A percentile compares a stretch with the other conserved stretches of the same genome.
Evolutionary conservation across 2,888 invertebrate species (phyloP).

Genomic region (Xanthorhoe spadicearia): DNA sequence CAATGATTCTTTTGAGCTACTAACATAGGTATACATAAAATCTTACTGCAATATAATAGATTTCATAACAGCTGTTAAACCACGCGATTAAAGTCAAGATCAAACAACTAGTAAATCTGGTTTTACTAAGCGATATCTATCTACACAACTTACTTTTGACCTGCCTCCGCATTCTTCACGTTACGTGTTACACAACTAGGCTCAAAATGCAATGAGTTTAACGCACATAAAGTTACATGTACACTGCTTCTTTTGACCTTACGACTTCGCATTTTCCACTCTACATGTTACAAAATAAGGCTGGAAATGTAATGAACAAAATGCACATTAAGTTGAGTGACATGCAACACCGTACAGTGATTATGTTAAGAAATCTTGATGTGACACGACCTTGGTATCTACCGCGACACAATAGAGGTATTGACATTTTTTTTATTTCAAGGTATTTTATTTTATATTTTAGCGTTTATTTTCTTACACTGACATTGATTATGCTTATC

Average conservation of each 20-base stretch:
- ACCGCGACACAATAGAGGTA: neutral
- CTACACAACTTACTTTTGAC: neutral
- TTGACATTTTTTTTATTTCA: no score
- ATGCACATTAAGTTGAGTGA: slow-evolving; percentile 5
- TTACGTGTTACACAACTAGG: neutral
- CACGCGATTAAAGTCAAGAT: neutral
- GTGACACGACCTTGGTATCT: slow-evolving; percentile 10
- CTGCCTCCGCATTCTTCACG: slow-evolving; percentile 13
- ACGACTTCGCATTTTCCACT: slow-evolving; percentile 11
- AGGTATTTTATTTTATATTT: no score
- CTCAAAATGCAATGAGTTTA: slow-evolving; percentile 16
- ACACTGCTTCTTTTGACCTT: neutral
- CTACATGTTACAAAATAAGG: neutral
- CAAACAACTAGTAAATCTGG: neutral
- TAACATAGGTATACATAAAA: no score
- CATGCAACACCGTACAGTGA: slow-evolving; percentile 15
- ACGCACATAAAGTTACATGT: slow-evolving; percentile 3
- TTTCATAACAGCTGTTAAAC: neutral
- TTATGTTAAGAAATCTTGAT: slow-evolving; percentile 14
- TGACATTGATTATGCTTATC: no score
- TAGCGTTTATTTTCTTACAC: no score
- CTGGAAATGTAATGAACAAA: slow-evolving; percentile 16
- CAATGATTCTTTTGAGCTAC: no score
- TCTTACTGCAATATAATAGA: neutral
- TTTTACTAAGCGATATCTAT: slow-evolving; percentile 28